Conservation (phyloP, 2,888 invertebrate species). For the Ornithoptera alexandrae region DNA sequence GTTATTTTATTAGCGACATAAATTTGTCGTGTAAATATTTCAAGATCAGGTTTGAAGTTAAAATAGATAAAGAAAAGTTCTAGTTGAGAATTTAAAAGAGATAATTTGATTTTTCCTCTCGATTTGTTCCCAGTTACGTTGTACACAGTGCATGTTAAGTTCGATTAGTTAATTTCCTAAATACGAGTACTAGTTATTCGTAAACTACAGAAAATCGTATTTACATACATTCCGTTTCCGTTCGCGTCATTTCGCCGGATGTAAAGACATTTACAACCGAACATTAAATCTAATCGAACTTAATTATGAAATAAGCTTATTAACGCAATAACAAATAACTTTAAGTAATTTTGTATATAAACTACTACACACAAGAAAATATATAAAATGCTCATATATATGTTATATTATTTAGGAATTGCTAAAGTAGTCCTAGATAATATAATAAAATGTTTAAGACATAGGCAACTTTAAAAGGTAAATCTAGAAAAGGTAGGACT, state of each 20-base stretch:
- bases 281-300: neutral
- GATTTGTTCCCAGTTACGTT: conserved; percentile 17
- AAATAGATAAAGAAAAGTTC: neutral
- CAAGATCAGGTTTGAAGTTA: neutral
- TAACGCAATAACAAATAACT: neutral
- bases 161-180: conserved; percentile 1
- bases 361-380: no score
- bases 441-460: no score
- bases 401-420: no score
- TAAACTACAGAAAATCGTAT: no score
- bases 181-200: neutral
- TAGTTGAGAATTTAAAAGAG: neutral
- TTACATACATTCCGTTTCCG: no score
- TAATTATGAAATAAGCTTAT: conserved; percentile 6
- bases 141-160: conserved; percentile 4
- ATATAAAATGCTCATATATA: no score
- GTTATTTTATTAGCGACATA: no score
- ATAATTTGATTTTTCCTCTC: neutral
- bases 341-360: neutral
- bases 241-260: no score
- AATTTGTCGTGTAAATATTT: neutral
- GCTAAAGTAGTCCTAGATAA: no score
- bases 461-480: no score
- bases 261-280: no score
- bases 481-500: no score